A percentile compares a stretch with the other conserved stretches of the same genome.
Evolutionary conservation across 2,797 vertebrate species (phyloP).

Genomic region (Pyrocephalus nanus): DNA sequence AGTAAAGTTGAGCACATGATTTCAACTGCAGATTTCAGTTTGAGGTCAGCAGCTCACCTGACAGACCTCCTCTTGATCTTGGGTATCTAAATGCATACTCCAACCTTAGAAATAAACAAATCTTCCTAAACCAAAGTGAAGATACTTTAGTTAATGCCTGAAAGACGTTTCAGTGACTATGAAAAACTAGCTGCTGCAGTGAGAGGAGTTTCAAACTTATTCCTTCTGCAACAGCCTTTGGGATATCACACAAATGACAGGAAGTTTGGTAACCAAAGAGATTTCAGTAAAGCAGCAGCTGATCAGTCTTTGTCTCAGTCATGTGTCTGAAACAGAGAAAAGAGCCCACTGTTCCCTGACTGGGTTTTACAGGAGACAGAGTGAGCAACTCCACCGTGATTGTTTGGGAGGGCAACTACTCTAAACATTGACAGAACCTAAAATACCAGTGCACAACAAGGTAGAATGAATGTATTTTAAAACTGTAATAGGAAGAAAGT

Average conservation of each 20-base stretch:
- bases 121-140: neutral
- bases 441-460: accelerated
- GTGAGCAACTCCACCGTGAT: accelerated
- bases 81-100: neutral
- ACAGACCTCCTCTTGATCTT: neutral
- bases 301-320: neutral
- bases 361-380: neutral
- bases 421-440: neutral
- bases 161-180: neutral
- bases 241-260: accelerated
- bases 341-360: neutral
- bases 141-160: neutral
- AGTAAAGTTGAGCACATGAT: neutral
- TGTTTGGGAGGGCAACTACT: neutral
- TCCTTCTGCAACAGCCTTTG: neutral
- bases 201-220: neutral
- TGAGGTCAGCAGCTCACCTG: neutral
- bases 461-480: neutral
- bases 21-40: neutral
- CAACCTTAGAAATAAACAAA: neutral
- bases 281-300: neutral
- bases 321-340: neutral
- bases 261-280: neutral
- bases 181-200: neutral
- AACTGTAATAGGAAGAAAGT: neutral